Percentiles rank a stretch among this genome's conserved stretches.
Evolutionary conservation across 1,140 invertebrate genomes (phyloP).

Genomic region (Drosophila punjabiensis): DNA sequence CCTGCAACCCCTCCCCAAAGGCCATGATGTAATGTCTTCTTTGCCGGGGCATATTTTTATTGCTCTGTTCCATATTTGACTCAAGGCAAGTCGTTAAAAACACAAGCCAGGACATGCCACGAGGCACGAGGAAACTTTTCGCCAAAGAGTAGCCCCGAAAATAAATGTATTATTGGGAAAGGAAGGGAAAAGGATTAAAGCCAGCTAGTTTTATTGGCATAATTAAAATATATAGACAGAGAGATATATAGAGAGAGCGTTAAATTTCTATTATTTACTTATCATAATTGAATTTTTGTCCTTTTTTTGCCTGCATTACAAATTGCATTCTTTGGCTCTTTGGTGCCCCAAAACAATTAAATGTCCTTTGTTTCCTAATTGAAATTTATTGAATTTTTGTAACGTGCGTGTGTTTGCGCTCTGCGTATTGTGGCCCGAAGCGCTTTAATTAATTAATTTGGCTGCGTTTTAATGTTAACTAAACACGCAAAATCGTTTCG

Average conservation of each 20-base stretch:
- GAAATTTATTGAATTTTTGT: slow-evolving; percentile 60
- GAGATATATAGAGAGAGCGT: slow-evolving; percentile 15
- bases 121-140: slow-evolving; percentile 53
- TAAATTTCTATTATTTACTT: slow-evolving; percentile 58
- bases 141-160: neutral
- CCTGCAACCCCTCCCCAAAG: neutral
- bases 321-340: slow-evolving; percentile 49
- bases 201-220: slow-evolving; percentile 40
- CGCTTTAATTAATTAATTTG: slow-evolving; percentile 81
- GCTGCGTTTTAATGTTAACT: slow-evolving; percentile 67
- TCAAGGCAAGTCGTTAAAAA: slow-evolving; percentile 67
- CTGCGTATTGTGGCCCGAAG: slow-evolving; percentile 42
- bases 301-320: slow-evolving; percentile 47
- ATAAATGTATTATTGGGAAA: slow-evolving; percentile 12
- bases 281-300: slow-evolving; percentile 55
- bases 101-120: slow-evolving; percentile 65
- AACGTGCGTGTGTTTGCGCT: slow-evolving; percentile 6
- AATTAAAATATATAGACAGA: slow-evolving; percentile 54
- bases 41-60: slow-evolving; percentile 60
- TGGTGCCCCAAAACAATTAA: slow-evolving; percentile 43
- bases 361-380: slow-evolving; percentile 61
- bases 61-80: slow-evolving; percentile 55
- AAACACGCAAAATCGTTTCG: slow-evolving; percentile 60
- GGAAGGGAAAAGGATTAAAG: slow-evolving; percentile 24
- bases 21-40: slow-evolving; percentile 47